Percentiles rank a stretch among this genome's conserved stretches.
Conservation (phyloP, 2,888 invertebrate genomes). For the Anticlea derivata region DNA sequence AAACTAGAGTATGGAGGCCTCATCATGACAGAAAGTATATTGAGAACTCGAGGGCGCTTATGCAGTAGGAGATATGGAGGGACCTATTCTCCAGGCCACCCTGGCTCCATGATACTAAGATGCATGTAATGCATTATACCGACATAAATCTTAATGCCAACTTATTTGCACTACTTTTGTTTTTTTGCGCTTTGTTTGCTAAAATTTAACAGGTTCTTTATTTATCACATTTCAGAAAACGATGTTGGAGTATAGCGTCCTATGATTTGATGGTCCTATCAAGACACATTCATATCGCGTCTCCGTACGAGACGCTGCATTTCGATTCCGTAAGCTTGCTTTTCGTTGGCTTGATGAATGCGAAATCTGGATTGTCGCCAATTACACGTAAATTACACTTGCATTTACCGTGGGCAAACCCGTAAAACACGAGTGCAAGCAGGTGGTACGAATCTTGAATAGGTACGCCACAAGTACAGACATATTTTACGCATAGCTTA, state of each 20-base stretch:
- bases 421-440: background rate
- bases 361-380: conserved; percentile 18
- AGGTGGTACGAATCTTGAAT: conserved; percentile 5
- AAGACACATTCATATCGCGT: conserved; percentile 6
- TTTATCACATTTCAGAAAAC: background rate
- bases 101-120: too few relatives aligned
- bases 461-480: too few relatives aligned
- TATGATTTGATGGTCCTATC: conserved; percentile 5
- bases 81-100: too few relatives aligned
- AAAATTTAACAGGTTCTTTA: background rate
- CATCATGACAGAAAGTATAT: too few relatives aligned
- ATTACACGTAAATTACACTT: conserved; percentile 9
- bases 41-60: too few relatives aligned
- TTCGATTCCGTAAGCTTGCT: conserved; percentile 20
- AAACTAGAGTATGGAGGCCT: too few relatives aligned
- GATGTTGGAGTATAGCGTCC: background rate
- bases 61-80: too few relatives aligned
- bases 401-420: background rate
- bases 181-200: background rate
- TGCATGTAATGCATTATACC: too few relatives aligned
- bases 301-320: conserved; percentile 14
- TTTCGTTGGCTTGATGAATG: conserved; percentile 16
- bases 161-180: too few relatives aligned
- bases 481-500: background rate
- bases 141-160: too few relatives aligned